Base-by-base conservation (phyloP, 2,888 invertebrate species). In the Noctuana brunneofusca region DNA sequence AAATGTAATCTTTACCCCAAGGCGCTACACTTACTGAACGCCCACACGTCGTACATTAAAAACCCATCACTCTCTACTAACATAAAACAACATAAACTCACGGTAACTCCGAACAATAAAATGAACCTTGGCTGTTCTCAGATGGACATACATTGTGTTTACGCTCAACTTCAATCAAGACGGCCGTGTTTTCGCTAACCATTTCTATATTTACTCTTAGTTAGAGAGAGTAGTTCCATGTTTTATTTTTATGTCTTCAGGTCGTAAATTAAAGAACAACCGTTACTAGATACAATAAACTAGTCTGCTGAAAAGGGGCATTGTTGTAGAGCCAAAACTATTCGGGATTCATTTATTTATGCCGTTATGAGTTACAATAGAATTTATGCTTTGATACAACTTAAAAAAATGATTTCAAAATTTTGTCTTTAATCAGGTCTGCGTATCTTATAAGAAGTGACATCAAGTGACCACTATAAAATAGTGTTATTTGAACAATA, bases 51-150 rank as follows among this genome's bases (percentile, higher is more conserved):
- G 55, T 48, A 56, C 63, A 71, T 73, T 71, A 70, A 73, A 68
- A 70, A 64, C 62, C 58, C 68, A 69, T 71, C 66, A 68, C 62
- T 69, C 65, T 64, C 52, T 30, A 58, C 60, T 65, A 64, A 68
- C 64, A 64, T 69, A 66, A 70, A 71, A 67, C 68, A 68, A 65
- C 68, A 54, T 68, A 71, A 55, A 55, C 56, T 46, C 43, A 16
- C 43, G 8, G 46, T 46, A 30, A 9, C 46, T n/a, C 30, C 6
- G 18, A 56, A 57, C 57, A 48, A 58, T 58, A 49, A 48, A 48
- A 32, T 11, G 24, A 49, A 49, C 48, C 55, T 55, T 32, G 48
- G n/a, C 22, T 55, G 20, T 35, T 56, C 48, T 55, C 24, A 35
- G 32, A 48, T 35, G 48, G 16, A 43, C 60, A 41, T 50, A 48